A percentile compares a stretch with the other conserved stretches of the same genome.
Conservation (phyloP, 2,797 vertebrate species). For the Cuniculus paca region DNA sequence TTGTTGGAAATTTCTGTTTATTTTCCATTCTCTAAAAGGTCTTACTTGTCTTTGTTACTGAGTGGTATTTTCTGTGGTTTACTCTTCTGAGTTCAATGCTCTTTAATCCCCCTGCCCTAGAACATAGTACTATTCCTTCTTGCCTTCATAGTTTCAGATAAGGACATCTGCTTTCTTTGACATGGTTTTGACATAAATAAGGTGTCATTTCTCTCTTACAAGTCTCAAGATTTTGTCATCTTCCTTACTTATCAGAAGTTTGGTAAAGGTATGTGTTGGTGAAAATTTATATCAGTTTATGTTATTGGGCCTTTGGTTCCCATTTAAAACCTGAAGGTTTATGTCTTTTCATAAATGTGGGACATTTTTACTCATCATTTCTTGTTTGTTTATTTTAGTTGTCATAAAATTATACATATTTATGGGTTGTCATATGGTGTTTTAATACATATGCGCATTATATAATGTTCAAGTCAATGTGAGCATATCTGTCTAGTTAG, state of each 20-base stretch:
- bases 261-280: too few relatives aligned
- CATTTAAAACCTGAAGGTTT: background rate
- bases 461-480: background rate
- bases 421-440: background rate
- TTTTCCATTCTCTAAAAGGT: background rate
- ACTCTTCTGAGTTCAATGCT: background rate
- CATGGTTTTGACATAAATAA: background rate
- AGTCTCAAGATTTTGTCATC: background rate
- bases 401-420: background rate
- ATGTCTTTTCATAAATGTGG: background rate
- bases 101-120: background rate
- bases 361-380: background rate
- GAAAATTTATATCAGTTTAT: background rate
- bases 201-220: background rate
- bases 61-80: background rate
- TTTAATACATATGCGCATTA: background rate
- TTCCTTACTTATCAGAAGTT: background rate
- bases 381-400: background rate
- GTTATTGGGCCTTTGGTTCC: background rate
- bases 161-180: background rate
- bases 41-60: background rate
- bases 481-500: background rate
- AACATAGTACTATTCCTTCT: background rate
- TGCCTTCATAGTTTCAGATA: background rate
- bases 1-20: background rate